Evolutionary conservation across 2,888 invertebrate species (phyloP).

Genomic region (Xylophagus ater): DNA sequence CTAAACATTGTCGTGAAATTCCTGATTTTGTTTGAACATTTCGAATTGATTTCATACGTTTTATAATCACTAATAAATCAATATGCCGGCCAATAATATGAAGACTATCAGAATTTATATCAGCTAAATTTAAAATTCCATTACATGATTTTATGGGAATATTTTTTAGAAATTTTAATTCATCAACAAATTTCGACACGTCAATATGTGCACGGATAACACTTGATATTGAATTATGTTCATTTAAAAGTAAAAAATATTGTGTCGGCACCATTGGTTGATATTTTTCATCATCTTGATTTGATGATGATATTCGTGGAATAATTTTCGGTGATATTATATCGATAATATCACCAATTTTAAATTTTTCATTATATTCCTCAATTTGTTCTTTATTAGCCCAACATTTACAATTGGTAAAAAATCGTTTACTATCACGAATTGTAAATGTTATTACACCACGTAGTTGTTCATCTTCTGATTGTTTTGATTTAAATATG

Average conservation of each 20-base stretch:
- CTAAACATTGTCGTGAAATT: constrained; percentile 48
- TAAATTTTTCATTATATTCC: constrained; percentile 50
- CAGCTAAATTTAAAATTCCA: constrained; percentile 26
- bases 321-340: constrained; percentile 50
- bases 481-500: constrained; percentile 26
- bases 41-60: constrained; percentile 49
- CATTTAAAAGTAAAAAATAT: constrained; percentile 53
- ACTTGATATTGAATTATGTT: no score
- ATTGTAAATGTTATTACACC: constrained; percentile 69
- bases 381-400: constrained; percentile 52
- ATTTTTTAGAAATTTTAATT: constrained; percentile 41
- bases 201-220: no score
- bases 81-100: constrained; percentile 32
- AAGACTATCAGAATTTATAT: constrained; percentile 23
- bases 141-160: constrained; percentile 50
- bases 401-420: constrained; percentile 69
- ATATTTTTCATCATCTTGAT: constrained; percentile 44
- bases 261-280: constrained; percentile 56
- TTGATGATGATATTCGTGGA: constrained; percentile 39
- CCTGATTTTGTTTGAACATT: constrained; percentile 50
- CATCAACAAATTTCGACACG: no score
- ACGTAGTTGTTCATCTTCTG: constrained; percentile 41
- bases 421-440: constrained; percentile 58
- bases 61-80: constrained; percentile 59
- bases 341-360: constrained; percentile 61